Conservation (phyloP, 2,888 invertebrate genomes). For the Folsomia manolachei region DNA sequence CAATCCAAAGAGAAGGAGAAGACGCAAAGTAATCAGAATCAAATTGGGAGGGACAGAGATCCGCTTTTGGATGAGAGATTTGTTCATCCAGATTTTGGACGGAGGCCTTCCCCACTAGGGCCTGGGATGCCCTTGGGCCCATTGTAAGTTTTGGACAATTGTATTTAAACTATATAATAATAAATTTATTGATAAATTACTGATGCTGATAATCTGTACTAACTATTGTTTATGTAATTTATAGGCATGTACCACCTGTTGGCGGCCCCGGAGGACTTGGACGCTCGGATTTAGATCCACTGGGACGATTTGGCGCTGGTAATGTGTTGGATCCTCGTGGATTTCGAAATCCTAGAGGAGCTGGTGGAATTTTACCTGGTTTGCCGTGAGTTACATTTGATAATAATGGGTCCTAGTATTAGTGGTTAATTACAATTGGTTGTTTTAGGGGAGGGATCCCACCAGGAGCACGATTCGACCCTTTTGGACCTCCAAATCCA, state of each 20-base stretch:
- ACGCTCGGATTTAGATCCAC: slow-evolving; percentile 43
- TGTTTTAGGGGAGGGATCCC: slow-evolving; percentile 12
- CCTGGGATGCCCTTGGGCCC: slow-evolving; percentile 33
- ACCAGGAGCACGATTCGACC: slow-evolving; percentile 45
- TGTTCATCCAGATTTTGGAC: slow-evolving; percentile 4
- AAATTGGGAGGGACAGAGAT: not conserved
- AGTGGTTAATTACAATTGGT: not conserved
- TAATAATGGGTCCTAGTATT: not conserved
- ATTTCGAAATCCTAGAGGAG: slow-evolving; percentile 29
- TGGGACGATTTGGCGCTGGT: slow-evolving; percentile 39
- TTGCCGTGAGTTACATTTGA: slow-evolving; percentile 28
- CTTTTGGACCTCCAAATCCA: slow-evolving; percentile 40
- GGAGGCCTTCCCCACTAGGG: slow-evolving; percentile 12
- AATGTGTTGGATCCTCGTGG: slow-evolving; percentile 45
- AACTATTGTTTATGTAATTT: not conserved
- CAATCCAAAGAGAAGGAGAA: slow-evolving; percentile 18
- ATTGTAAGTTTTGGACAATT: slow-evolving; percentile 26
- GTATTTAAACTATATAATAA: not conserved
- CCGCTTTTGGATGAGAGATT: slow-evolving; percentile 12
- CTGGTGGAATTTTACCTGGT: slow-evolving; percentile 18
- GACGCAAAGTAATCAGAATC: not conserved
- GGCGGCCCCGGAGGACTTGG: slow-evolving; percentile 36
- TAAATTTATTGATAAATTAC: slow-evolving; percentile 1
- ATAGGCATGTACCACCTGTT: slow-evolving; percentile 20
- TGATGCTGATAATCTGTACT: not conserved